Base-by-base conservation (phyloP, 2,797 vertebrate species). In the Coregonus suidteri region DNA sequence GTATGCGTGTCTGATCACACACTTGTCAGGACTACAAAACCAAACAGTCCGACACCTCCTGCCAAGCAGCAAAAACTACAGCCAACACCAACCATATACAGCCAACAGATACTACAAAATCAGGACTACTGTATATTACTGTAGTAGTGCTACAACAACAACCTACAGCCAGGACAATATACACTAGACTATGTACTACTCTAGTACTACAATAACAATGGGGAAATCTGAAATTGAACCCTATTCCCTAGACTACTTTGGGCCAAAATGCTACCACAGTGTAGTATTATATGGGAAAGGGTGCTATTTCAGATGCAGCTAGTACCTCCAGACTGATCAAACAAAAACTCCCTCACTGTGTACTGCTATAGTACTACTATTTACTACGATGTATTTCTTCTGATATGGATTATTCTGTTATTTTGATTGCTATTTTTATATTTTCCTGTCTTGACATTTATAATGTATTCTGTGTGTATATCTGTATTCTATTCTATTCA, bases 371-470 rank as follows among this genome's bases (percentile, higher is more conserved):
- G 59, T 64, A 20, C 59, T 64, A 64, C 6, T 9, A 30, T 64
- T 64, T 25, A 64, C 59, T 64, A 64, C n/a, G 3, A 25, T 87
- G 85, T 88, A 87, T 87, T 91, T 91, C 92, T 92, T 93, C 91
- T 87, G 88, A 93, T 91, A 90, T 89, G 92, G 93, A 91, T 93
- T 93, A 91, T 90, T 90, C 91, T 90, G 92, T 94, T 87, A 91
- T 94, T 95, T 94, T 89, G 92, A 94, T 94, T 92, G 92, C 94
- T 94, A 94, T 94, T 95, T 95, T 95, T 95, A 92, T 95, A 95
- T 95, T 93, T 93, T 94, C 93, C 90, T 91, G 93, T 94, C 92
- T 93, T 92, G 92, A 93, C 93, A 93, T 95, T 93, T 95, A 87
- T 93, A 92, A 91, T 86, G 91, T 93, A 92, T 91, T 91, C 90